phyloP scores from a whole-genome alignment of 2,113 vertebrate genomes.

The Lampris incognitus region DNA sequence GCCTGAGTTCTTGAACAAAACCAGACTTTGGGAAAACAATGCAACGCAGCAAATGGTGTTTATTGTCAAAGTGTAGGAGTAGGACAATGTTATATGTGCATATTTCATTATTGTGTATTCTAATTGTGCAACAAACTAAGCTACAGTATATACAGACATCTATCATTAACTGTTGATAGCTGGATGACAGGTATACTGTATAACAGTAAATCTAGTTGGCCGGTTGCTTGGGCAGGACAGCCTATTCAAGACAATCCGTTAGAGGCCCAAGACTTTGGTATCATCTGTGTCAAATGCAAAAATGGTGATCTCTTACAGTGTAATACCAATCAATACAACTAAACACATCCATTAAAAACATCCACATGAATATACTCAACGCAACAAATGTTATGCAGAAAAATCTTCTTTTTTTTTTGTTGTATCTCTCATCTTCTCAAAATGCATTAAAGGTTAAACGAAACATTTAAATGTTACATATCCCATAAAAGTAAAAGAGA shows the following conservation, averaged over 20 bases:
- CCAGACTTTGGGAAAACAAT: slow-evolving; percentile 48
- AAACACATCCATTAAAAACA: slow-evolving; percentile 82
- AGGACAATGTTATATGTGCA: slow-evolving; percentile 81
- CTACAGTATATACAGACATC: slow-evolving; percentile 82
- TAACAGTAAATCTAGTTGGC: slow-evolving; percentile 80
- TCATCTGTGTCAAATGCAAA: slow-evolving; percentile 72
- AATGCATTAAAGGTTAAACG: slow-evolving; percentile 77
- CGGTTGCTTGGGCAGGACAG: slow-evolving; percentile 73
- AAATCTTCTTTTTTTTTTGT: slow-evolving; percentile 17
- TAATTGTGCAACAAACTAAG: slow-evolving; percentile 81
- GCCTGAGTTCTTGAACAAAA: slow-evolving; percentile 33
- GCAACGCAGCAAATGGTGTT: slow-evolving; percentile 82
- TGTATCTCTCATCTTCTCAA: slow-evolving; percentile 55
- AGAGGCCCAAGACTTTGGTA: slow-evolving; percentile 78
- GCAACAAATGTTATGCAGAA: slow-evolving; percentile 80
- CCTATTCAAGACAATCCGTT: slow-evolving; percentile 46
- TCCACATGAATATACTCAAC: slow-evolving; percentile 81
- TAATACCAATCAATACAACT: slow-evolving; percentile 81
- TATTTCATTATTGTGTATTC: slow-evolving; percentile 73
- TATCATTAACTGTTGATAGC: slow-evolving; percentile 75
- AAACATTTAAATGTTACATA: slow-evolving; percentile 79
- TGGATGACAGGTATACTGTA: slow-evolving; percentile 80
- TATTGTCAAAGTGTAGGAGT: slow-evolving; percentile 81
- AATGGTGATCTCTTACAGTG: slow-evolving; percentile 77
- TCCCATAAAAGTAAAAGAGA: slow-evolving; percentile 73